A percentile compares a stretch with the other conserved stretches of the same genome.
phyloP scores from a whole-genome alignment of 2,797 vertebrate genomes.

The Danio choprae region DNA sequence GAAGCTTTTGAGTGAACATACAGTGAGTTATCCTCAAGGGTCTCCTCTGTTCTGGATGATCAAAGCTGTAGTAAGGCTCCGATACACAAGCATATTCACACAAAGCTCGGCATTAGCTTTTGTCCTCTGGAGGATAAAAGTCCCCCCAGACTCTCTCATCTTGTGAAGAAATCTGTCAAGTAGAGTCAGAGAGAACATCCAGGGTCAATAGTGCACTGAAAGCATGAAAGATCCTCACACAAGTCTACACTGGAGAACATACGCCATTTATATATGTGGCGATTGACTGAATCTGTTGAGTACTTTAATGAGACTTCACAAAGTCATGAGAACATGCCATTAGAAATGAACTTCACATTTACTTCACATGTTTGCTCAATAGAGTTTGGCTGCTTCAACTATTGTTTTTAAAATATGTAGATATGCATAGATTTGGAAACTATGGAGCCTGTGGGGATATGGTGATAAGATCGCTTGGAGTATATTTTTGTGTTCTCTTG shows the following conservation, averaged over 20 bases:
- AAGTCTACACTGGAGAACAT: background rate
- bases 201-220: conserved; percentile 56
- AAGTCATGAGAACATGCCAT: no score
- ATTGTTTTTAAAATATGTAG: no score
- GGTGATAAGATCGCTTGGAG: no score
- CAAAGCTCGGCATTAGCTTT: conserved; percentile 47
- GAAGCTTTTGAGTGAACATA: conserved; percentile 34
- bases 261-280: no score
- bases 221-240: conserved; percentile 16
- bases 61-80: conserved; percentile 49
- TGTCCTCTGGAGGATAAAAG: conserved; percentile 66
- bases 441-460: background rate
- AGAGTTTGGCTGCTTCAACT: no score
- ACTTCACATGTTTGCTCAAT: no score
- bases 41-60: conserved; percentile 44
- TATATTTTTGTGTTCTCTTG: no score
- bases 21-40: conserved; percentile 26
- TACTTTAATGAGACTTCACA: no score
- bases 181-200: conserved; percentile 63
- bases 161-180: conserved; percentile 63
- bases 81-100: conserved; percentile 49
- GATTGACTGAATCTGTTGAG: no score
- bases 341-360: no score
- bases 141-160: conserved; percentile 69
- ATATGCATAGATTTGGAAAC: background rate